A percentile compares a stretch with the other conserved stretches of the same genome.
These are phyloP conservation scores for Circaetus cinerascens DNA, from an alignment of 2,113 vertebrate genomes.

Conservation along the genomic window DNA sequence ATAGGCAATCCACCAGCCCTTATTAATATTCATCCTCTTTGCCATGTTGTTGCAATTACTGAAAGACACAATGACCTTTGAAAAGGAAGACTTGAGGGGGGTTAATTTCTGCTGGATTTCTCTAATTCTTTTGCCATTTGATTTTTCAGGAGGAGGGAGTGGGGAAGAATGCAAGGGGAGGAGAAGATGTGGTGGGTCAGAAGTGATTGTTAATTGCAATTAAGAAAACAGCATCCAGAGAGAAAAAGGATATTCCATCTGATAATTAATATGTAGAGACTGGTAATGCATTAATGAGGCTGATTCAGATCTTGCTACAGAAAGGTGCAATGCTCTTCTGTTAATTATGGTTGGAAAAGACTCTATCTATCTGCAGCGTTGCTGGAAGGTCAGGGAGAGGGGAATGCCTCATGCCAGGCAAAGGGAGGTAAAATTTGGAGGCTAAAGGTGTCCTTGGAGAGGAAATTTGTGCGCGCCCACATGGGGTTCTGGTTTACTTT, in stretches of 20 bases:
- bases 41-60: constrained; percentile 66
- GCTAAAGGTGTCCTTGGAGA: neutral
- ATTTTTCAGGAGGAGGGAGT: constrained; percentile 9
- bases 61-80: constrained; percentile 68
- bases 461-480: neutral
- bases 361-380: neutral
- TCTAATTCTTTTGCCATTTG: constrained; percentile 55
- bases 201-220: constrained; percentile 70
- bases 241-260: constrained; percentile 56
- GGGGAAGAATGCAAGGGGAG: neutral
- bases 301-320: constrained; percentile 47
- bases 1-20: constrained; percentile 22
- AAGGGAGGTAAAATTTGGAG: neutral
- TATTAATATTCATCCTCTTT: constrained; percentile 67
- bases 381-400: constrained; percentile 3
- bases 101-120: constrained; percentile 53
- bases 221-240: constrained; percentile 55
- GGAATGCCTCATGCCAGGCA: neutral
- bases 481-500: neutral
- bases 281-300: constrained; percentile 55
- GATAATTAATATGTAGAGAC: constrained; percentile 63
- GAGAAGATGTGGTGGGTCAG: constrained; percentile 51
- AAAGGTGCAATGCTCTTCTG: constrained; percentile 10
- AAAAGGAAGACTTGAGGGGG: constrained; percentile 40
- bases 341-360: constrained; percentile 27